Evolutionary conservation across 2,113 vertebrate species (phyloP).

Genomic region (Oncorhynchus keta): DNA sequence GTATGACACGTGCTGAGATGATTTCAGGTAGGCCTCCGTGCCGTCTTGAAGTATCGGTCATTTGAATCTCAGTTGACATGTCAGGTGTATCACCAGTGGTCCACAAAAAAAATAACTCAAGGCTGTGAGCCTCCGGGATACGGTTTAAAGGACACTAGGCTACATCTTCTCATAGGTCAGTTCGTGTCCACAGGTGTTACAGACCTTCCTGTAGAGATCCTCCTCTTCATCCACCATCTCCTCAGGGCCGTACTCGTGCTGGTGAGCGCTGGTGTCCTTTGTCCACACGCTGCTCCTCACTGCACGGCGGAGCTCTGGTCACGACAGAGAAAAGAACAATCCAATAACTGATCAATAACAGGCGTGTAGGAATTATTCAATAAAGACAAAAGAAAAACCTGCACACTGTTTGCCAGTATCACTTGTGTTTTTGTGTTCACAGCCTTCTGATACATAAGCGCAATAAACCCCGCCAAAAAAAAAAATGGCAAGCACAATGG

Average conservation of each 20-base stretch:
- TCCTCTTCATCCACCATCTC: slow-evolving; percentile 81
- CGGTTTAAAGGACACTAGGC: background rate
- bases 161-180: slow-evolving; percentile 78
- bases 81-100: too few relatives aligned
- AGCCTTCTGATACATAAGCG: background rate
- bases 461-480: accelerated
- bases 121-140: too few relatives aligned
- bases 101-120: too few relatives aligned
- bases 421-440: background rate
- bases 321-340: background rate
- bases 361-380: background rate
- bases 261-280: slow-evolving; percentile 77
- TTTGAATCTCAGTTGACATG: too few relatives aligned
- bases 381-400: background rate
- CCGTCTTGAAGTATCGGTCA: too few relatives aligned
- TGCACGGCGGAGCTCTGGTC: slow-evolving; percentile 78
- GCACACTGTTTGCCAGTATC: background rate
- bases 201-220: slow-evolving; percentile 88
- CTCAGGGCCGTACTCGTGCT: slow-evolving; percentile 92
- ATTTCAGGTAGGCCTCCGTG: too few relatives aligned
- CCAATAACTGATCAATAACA: background rate
- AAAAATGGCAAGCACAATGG: too few relatives aligned
- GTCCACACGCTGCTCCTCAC: slow-evolving; percentile 94
- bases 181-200: slow-evolving; percentile 80
- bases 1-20: too few relatives aligned